phyloP scores from a whole-genome alignment of 2,113 vertebrate species.

The Cyanoramphus novaezelandiae region DNA sequence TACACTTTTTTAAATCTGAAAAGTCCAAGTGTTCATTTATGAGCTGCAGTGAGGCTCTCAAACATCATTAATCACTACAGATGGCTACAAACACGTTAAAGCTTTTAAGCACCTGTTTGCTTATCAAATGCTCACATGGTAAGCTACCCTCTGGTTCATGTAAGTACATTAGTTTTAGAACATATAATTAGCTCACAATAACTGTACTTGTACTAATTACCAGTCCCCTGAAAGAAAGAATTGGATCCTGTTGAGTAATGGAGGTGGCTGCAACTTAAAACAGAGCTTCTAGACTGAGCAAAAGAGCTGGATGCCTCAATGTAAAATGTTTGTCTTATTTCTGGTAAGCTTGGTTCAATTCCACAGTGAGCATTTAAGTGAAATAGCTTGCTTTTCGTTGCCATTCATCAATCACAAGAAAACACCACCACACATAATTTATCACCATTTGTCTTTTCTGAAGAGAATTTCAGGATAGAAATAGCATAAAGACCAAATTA shows the following conservation, averaged over 20 bases:
- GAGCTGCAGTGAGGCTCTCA: not conserved
- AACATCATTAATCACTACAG: conserved; percentile 57
- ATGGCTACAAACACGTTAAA: conserved; percentile 25
- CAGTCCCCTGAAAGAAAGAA: conserved; percentile 24
- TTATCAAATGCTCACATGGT: conserved; percentile 20
- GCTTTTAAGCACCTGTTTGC: conserved; percentile 43
- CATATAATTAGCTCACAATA: conserved; percentile 11
- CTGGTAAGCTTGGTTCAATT: not conserved
- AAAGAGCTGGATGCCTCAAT: not conserved
- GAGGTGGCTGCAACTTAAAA: conserved; percentile 20
- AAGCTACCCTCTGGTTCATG: conserved; percentile 4
- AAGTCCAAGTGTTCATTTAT: not conserved
- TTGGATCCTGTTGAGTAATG: conserved; percentile 3
- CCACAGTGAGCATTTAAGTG: not conserved
- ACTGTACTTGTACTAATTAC: conserved; percentile 7
- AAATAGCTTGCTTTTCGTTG: conserved; percentile 12
- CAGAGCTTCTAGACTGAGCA: not conserved
- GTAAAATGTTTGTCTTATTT: not conserved
- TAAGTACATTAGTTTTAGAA: conserved; percentile 24
- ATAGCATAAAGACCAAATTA: not conserved
- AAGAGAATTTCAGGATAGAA: not conserved
- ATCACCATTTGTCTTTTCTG: conserved; percentile 1
- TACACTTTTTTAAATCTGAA: not conserved
- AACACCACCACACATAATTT: not conserved
- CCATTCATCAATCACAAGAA: not conserved